These are phyloP conservation scores for Meteorus colon DNA, from an alignment of 2,888 invertebrate genomes.

Conservation along the genomic window DNA sequence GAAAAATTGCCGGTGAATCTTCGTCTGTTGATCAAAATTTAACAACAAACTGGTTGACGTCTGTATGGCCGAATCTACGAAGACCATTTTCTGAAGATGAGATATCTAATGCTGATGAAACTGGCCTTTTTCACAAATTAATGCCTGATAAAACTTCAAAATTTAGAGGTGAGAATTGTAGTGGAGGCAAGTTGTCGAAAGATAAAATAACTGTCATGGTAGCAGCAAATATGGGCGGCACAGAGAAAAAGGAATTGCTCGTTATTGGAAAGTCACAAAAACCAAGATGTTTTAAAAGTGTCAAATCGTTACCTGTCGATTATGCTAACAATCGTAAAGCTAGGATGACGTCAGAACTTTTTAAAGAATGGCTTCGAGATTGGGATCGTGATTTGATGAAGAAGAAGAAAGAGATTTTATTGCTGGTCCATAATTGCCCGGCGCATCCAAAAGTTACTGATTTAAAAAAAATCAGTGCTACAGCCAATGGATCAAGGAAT, in stretches of 20 bases:
- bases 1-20: slow-evolving; percentile 13
- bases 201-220: slow-evolving; percentile 60
- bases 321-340: slow-evolving; percentile 60
- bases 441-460: too few relatives aligned
- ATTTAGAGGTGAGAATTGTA: slow-evolving; percentile 60
- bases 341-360: too few relatives aligned
- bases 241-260: slow-evolving; percentile 60
- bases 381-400: too few relatives aligned
- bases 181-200: slow-evolving; percentile 64
- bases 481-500: too few relatives aligned
- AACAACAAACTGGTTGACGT: neutral
- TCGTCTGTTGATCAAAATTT: neutral
- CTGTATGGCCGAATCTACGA: neutral
- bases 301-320: slow-evolving; percentile 53
- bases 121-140: slow-evolving; percentile 54
- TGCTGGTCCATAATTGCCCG: too few relatives aligned
- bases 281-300: slow-evolving; percentile 60
- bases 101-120: slow-evolving; percentile 60
- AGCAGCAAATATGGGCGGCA: slow-evolving; percentile 60
- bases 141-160: slow-evolving; percentile 56
- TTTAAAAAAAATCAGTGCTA: too few relatives aligned
- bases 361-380: too few relatives aligned
- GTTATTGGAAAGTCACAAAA: slow-evolving; percentile 63
- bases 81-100: slow-evolving; percentile 40
- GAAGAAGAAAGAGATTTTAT: too few relatives aligned